Evolutionary conservation across 2,113 vertebrate species (phyloP), one percentile per base, ranked within the genome.

Genomic region (Anser cygnoides): DNA sequence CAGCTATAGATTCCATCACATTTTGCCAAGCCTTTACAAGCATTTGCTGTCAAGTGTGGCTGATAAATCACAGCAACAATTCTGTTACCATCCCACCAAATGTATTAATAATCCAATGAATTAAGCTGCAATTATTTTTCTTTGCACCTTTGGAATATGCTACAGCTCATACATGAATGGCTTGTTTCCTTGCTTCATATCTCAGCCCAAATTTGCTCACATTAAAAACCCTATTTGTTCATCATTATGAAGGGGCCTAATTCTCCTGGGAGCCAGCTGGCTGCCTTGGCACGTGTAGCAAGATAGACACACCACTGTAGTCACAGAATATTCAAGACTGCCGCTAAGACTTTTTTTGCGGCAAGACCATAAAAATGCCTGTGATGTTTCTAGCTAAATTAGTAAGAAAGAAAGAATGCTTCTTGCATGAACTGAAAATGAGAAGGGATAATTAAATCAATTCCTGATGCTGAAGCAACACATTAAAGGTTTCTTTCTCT

Each of bases 401-500:
- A 7, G 7, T 63, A 81, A 89, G 80, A 65, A 94, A 92, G 87
- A 91, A 92, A 67, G 19, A 57, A 62, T 46, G 26, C 57, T 94
- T 93, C 84, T 84, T 94, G 52, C 61, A 75, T 66, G 61, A 94
- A 57, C 61, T 91, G 80, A 61, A 95, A 91, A 78, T 52, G 54
- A 87, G 46, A 97, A 89, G 37, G 31, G 29, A 59, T 91, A 84
- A 96, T 94, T 84, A 89, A 93, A 93, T 84, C 76, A 84, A 26
- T 29, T 83, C 68, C 61, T 2, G 1, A 44, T 55, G 70, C 37
- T 49, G 52, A 89, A 92, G 74, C 2, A 2, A 46, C 1, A 2
- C 17, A 43, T 25, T 21, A 91, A 61, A 39, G 1, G 28, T 65
- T 86, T 66, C 29, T 87, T 49, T 75, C 55, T 44, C 68, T 49